Percentiles rank a stretch among this genome's conserved stretches.
phyloP scores from a whole-genome alignment of 2,888 invertebrate species.

The Arge pagana region DNA sequence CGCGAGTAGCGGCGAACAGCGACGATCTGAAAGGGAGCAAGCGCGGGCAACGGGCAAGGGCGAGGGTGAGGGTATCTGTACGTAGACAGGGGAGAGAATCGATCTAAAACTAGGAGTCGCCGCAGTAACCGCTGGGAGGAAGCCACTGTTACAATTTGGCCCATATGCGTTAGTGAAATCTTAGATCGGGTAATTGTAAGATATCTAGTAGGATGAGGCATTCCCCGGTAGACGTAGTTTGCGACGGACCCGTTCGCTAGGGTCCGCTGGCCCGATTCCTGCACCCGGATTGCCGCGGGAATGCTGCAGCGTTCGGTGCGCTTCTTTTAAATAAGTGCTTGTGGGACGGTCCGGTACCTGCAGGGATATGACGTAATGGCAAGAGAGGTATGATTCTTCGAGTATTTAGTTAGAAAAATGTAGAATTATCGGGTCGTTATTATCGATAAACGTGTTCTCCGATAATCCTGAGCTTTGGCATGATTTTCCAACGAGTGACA shows the following conservation, averaged over 20 bases:
- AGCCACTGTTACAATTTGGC: conserved; percentile 52
- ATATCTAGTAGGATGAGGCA: conserved; percentile 39
- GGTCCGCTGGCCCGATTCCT: conserved; percentile 19
- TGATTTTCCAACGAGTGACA: no score
- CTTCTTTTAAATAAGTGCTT: conserved; percentile 49
- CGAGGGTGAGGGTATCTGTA: conserved; percentile 37
- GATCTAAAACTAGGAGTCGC: conserved; percentile 58
- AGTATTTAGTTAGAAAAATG: no score
- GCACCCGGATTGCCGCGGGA: conserved; percentile 28
- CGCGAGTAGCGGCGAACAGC: conserved; percentile 26
- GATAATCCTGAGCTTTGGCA: no score
- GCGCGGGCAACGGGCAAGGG: conserved; percentile 2
- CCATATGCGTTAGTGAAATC: conserved; percentile 48
- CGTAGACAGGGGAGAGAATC: conserved; percentile 48
- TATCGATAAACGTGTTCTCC: no score
- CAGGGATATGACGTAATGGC: conserved; percentile 62
- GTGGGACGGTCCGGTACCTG: conserved; percentile 56
- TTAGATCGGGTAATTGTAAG: conserved; percentile 47
- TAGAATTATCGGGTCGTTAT: no score
- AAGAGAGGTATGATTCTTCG: conserved; percentile 58
- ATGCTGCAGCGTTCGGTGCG: conserved; percentile 45
- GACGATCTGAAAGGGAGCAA: conserved; percentile 25
- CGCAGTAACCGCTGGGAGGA: conserved; percentile 55
- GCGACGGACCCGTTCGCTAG: conserved; percentile 37
- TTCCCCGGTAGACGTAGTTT: conserved; percentile 36